phyloP scores from a whole-genome alignment of 2,888 invertebrate species.

The Eupithecia inturbata region DNA sequence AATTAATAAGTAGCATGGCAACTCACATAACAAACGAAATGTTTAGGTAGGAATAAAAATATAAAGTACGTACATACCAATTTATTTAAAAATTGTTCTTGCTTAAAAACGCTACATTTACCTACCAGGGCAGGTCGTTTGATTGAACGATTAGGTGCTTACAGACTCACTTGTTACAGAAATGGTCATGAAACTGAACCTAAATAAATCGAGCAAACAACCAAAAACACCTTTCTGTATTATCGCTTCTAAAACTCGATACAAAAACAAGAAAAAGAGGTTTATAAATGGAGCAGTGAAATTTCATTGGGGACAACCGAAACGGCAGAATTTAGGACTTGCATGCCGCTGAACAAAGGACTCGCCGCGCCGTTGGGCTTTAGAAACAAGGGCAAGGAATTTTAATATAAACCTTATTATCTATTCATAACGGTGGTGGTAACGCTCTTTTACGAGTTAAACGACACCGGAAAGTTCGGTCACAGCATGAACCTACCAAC shows the following conservation, averaged over 20 bases:
- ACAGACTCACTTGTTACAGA: constrained; percentile 19
- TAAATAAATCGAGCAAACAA: constrained; percentile 44
- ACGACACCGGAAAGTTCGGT: constrained; percentile 65
- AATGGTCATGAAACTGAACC: constrained; percentile 38
- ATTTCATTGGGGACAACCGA: constrained; percentile 62
- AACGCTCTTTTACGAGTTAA: constrained; percentile 77
- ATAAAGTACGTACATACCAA: neutral
- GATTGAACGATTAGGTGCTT: neutral
- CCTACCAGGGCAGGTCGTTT: neutral
- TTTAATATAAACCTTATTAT: constrained; percentile 83
- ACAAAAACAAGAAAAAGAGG: constrained; percentile 59
- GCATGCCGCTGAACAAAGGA: constrained; percentile 74
- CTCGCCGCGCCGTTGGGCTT: constrained; percentile 56
- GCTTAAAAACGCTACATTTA: neutral
- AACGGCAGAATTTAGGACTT: constrained; percentile 63
- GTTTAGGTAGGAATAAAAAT: neutral
- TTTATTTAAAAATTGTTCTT: neutral
- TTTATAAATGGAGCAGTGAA: constrained; percentile 63
- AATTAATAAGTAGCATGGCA: neutral
- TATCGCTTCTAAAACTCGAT: constrained; percentile 52
- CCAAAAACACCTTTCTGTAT: constrained; percentile 49
- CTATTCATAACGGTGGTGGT: constrained; percentile 78
- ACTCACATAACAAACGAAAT: neutral
- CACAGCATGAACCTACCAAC: constrained; percentile 64
- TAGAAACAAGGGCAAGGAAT: constrained; percentile 78